A percentile compares a stretch with the other conserved stretches of the same genome.
Conservation (phyloP, 2,888 invertebrate genomes). For the Chironomus riparius region DNA sequence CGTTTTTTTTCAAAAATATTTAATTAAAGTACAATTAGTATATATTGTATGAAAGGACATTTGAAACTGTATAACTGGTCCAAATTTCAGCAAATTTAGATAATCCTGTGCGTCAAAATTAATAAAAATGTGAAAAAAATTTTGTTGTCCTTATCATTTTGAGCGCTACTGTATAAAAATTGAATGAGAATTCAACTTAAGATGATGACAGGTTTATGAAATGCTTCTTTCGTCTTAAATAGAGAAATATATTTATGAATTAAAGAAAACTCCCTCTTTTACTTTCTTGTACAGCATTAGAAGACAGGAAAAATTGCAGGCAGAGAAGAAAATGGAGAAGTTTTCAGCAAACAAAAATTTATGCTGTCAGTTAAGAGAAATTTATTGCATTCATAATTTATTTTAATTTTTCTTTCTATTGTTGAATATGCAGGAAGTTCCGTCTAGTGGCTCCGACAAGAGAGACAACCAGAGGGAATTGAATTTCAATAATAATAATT, state of each 20-base stretch:
- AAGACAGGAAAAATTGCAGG: neutral
- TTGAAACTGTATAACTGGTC: too few species aligned
- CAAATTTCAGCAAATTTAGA: too few species aligned
- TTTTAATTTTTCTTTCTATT: constrained; percentile 21
- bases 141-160: too few species aligned
- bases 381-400: constrained; percentile 24
- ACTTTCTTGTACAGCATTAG: too few species aligned
- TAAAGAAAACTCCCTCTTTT: too few species aligned
- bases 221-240: neutral
- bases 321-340: neutral
- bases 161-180: too few species aligned
- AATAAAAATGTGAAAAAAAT: too few species aligned
- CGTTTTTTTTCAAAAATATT: too few species aligned
- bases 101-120: too few species aligned
- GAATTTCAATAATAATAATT: neutral
- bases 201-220: neutral
- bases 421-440: constrained; percentile 19
- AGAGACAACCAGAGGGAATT: neutral
- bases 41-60: too few species aligned
- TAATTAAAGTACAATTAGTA: too few species aligned
- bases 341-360: neutral
- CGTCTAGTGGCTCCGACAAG: constrained; percentile 4
- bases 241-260: too few species aligned
- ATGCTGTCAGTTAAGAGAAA: neutral
- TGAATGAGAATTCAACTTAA: neutral